These are phyloP conservation scores for Andricus quercusramuli DNA, from an alignment of 2,888 invertebrate genomes.

Conservation along the genomic window DNA sequence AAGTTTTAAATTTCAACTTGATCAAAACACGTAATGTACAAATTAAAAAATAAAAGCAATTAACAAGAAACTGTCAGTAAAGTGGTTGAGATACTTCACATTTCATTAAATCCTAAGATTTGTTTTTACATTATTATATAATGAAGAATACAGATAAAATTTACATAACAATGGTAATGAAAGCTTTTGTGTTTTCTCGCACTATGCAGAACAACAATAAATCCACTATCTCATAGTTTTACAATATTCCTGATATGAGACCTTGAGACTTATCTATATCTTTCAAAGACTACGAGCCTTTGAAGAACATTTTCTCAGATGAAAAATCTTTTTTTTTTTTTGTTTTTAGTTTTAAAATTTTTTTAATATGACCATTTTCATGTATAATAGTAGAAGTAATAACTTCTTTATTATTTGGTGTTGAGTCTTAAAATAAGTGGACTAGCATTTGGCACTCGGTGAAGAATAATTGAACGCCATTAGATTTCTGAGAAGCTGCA, in stretches of 20 bases:
- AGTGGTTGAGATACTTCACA: neutral
- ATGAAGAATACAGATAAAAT: constrained; percentile 23
- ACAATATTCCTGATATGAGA: neutral
- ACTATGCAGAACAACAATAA: constrained; percentile 28
- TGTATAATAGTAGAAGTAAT: neutral
- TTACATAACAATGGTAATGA: constrained; percentile 20
- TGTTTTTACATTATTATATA: constrained; percentile 12
- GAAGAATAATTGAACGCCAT: neutral
- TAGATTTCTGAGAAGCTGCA: neutral
- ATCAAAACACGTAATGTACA: too few species aligned
- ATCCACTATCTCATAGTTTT: constrained; percentile 20
- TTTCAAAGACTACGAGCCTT: neutral
- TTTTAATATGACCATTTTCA: neutral
- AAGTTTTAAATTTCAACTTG: too few species aligned
- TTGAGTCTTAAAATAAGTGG: neutral
- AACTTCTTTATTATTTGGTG: neutral
- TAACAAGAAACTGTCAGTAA: neutral
- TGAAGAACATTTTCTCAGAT: neutral
- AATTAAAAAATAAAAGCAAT: neutral
- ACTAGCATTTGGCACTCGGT: constrained; percentile 13
- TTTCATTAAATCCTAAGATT: neutral
- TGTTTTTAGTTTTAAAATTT: neutral
- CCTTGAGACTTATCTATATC: neutral
- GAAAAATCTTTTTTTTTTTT: neutral
- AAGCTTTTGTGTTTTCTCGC: constrained; percentile 10